Conservation (phyloP, 2,113 vertebrate genomes). For the Gobius niger region DNA sequence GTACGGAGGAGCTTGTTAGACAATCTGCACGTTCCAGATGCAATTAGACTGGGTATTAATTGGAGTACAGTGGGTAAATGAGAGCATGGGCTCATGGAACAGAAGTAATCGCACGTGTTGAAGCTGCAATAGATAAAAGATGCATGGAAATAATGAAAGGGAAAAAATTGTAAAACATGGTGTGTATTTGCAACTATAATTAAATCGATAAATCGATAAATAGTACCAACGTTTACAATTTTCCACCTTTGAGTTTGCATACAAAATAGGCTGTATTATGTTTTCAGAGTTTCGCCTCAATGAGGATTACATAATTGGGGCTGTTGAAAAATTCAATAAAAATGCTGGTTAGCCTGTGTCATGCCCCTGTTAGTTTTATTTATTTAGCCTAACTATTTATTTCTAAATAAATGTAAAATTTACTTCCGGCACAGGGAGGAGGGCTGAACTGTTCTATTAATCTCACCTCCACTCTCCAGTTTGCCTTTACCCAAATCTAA, state of each 20-base stretch:
- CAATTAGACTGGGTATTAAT: slow-evolving; percentile 15
- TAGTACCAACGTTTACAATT: background rate
- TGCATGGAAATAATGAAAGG: background rate
- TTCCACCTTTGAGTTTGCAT: background rate
- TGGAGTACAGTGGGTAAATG: slow-evolving; percentile 1
- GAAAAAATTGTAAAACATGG: background rate
- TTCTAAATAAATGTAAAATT: no score
- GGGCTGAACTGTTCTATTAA: no score
- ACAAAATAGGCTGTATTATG: no score
- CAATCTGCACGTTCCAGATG: slow-evolving; percentile 6
- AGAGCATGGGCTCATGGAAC: background rate
- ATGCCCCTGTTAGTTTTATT: no score
- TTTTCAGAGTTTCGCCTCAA: no score
- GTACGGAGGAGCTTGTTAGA: slow-evolving; percentile 20
- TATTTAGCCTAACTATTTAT: no score
- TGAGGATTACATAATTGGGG: no score
- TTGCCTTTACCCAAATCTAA: no score
- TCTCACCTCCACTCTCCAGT: no score
- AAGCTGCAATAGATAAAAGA: background rate
- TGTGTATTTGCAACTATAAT: background rate
- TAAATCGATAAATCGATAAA: background rate
- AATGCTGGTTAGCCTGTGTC: no score
- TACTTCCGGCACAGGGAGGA: no score
- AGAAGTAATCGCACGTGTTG: background rate
- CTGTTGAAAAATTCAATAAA: no score